phyloP scores from a whole-genome alignment of 37 sponge, comb jelly and placozoan species.

The Halichondria panicea region DNA sequence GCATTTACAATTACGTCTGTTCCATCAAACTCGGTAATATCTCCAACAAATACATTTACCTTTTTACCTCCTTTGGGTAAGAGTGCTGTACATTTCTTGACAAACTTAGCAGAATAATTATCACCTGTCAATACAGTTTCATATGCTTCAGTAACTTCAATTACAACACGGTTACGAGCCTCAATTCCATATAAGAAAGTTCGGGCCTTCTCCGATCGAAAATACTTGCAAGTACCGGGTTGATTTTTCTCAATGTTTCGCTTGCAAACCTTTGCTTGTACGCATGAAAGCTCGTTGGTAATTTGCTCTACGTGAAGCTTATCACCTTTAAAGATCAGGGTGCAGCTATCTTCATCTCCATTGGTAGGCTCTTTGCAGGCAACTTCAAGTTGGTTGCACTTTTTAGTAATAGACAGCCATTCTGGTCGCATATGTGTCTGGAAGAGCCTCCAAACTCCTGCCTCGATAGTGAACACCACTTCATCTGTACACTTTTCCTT shows the following conservation, averaged over 20 bases:
- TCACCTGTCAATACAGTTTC: not conserved
- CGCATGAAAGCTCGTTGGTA: not conserved
- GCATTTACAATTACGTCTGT: slow-evolving; percentile 83
- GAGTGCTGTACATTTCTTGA: slow-evolving; percentile 7
- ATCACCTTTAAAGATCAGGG: slow-evolving; percentile 18
- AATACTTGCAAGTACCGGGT: slow-evolving; percentile 40
- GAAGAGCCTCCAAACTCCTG: slow-evolving; percentile 36
- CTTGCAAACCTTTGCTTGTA: not conserved
- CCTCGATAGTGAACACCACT: slow-evolving; percentile 3
- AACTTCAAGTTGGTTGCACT: not conserved
- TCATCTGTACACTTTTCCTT: slow-evolving; percentile 22
- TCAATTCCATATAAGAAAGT: slow-evolving; percentile 30
- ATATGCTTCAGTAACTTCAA: slow-evolving; percentile 12
- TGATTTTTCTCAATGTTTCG: not conserved
- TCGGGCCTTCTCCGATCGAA: slow-evolving; percentile 10
- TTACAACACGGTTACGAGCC: not conserved
- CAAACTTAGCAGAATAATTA: not conserved
- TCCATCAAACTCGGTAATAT: slow-evolving; percentile 55
- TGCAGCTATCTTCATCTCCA: not conserved
- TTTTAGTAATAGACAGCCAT: not conserved
- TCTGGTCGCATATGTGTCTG: slow-evolving; percentile 6
- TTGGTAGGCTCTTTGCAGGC: not conserved
- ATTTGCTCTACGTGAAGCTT: not conserved
- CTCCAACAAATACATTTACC: slow-evolving; percentile 44
- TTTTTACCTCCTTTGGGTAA: slow-evolving; percentile 22